Evolutionary conservation across 2,888 invertebrate species (phyloP), one percentile per base, ranked within the genome.

Genomic region (Eupithecia pulchellata): DNA sequence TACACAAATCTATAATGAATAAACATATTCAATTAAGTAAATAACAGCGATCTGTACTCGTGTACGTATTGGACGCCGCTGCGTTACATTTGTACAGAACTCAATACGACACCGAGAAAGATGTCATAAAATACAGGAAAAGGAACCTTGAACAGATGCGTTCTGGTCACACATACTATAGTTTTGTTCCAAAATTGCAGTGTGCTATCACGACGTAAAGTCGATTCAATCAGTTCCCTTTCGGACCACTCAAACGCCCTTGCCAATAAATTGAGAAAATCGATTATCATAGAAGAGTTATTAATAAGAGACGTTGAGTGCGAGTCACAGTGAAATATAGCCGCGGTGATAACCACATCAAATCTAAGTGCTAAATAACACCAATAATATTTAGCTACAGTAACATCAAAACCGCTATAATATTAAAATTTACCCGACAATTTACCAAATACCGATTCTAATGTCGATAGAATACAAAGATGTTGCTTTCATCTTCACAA

Each of bases 161-260:
- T 79, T 73, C 74, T 75, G 74, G 77, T 85, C 91, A 91, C 92
- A 91, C 92, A 89, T 86, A 88, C 86, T 91, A 89, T 86, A 89
- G 90, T 86, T 92, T 92, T 91, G 87, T 80, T 86, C 86, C 88
- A 90, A 91, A 91, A 89, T 89, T 88, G 90, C 87, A 87, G 91
- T 90, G 92, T 91, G 71, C n/a, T 29, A 2, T 14, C n/a, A 14
- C 1, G 11, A 71, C n/a, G n/a, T 68, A 82, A 81, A 82, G 77
- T 85, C 81, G 82, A 77, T 83, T 78, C 75, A 79, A 71, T 74
- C 64, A 71, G 80, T 85, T 86, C 84, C 84, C 82, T 77, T 73
- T 66, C 57, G 66, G 68, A 67, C 65, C 81, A 80, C 87, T 87
- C 89, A 74, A 69, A 80, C 78, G 80, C 80, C 81, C 84, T 88